Evolutionary conservation across 2,113 vertebrate species (phyloP).

Genomic region (Gymnogyps californianus): DNA sequence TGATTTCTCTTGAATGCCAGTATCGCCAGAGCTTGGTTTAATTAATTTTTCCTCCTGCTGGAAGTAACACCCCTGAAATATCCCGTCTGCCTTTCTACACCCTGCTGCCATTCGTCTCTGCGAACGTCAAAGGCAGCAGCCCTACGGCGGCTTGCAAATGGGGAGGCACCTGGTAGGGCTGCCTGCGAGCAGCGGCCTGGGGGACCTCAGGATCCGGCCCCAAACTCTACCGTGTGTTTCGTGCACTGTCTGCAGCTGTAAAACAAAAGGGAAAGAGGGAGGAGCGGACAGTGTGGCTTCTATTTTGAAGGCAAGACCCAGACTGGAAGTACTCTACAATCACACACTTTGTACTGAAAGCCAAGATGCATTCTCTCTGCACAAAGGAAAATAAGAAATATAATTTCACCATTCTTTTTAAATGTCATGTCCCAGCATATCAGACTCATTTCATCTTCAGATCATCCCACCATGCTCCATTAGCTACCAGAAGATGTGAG

Average conservation of each 20-base stretch:
- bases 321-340: background rate
- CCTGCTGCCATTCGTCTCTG: background rate
- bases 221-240: background rate
- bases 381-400: constrained; percentile 40
- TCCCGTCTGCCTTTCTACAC: background rate
- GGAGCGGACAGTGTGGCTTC: background rate
- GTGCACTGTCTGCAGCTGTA: too few species aligned
- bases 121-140: fast-evolving
- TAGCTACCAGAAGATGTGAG: constrained; percentile 2
- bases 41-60: background rate
- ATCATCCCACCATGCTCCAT: background rate
- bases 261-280: background rate
- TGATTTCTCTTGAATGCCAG: background rate
- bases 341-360: background rate
- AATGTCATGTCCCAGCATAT: constrained; percentile 36
- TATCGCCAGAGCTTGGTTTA: background rate
- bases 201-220: background rate
- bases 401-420: constrained; percentile 32
- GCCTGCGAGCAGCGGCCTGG: fast-evolving
- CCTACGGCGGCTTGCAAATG: fast-evolving
- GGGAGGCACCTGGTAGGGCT: background rate
- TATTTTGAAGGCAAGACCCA: background rate
- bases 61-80: background rate
- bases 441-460: constrained; percentile 20
- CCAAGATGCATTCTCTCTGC: background rate